Base-by-base conservation (phyloP, 2,888 invertebrate species). In the Diaperis boleti region DNA sequence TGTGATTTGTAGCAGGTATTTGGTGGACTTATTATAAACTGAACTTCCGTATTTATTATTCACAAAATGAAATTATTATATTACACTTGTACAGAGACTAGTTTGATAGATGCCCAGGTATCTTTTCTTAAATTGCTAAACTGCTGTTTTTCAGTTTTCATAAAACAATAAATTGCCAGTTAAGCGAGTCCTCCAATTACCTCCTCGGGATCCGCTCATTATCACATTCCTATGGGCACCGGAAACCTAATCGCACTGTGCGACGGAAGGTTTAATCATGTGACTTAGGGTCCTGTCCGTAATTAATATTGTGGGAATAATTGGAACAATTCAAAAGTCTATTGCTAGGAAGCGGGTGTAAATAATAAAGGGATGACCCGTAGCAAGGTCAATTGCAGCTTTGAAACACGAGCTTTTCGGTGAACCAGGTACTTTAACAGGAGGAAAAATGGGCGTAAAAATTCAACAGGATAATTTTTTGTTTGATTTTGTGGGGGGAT, bases 141-240 rank as follows among this genome's bases (percentile, higher is more conserved):
- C n/a, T n/a, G n/a, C n/a, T n/a, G n/a, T n/a, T n/a, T n/a, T n/a
- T n/a, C n/a, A n/a, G n/a, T n/a, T n/a, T n/a, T n/a, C n/a, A n/a
- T n/a, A n/a, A n/a, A n/a, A n/a, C n/a, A n/a, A n/a, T n/a, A n/a
- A n/a, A n/a, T n/a, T n/a, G n/a, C n/a, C n/a, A n/a, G n/a, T 59
- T 59, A 49, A 49, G 49, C 20, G 33, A 41, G 31, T 14, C 39
- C 31, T 50, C 6, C 41, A 18, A 14, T 14, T 42, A 41, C 50
- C 59, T 52, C 10, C 41, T 42, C 22, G 20, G 15, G 37, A 47
- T 62, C 41, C 57, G 47, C 61, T 63, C n/a, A 66, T 63, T 63
- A 66, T 66, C 66, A 63, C 61, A 57, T 60, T 62, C 65, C 65
- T 59, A 33, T 31, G 42, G 49, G 59, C 29, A 37, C 29, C 39